A percentile compares a stretch with the other conserved stretches of the same genome.
These are phyloP conservation scores for Cantharis rufa DNA, from an alignment of 2,888 invertebrate species.

Conservation along the genomic window DNA sequence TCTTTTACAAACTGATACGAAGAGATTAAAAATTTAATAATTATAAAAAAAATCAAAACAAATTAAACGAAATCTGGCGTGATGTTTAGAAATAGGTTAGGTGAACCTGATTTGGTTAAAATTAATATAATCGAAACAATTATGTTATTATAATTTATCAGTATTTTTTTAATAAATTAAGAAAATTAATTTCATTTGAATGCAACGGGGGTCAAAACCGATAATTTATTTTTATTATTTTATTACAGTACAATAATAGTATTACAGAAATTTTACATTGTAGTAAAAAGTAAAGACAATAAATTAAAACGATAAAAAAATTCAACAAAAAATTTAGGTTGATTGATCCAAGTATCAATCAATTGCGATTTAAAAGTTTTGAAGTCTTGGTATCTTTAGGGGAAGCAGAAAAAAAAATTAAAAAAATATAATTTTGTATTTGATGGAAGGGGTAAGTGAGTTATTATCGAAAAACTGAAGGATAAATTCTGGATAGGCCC, in stretches of 20 bases:
- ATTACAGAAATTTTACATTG: not conserved
- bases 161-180: not conserved
- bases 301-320: no score
- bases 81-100: not conserved
- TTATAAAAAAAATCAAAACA: not conserved
- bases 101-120: not conserved
- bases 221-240: not conserved
- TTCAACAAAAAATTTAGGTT: no score
- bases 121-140: not conserved
- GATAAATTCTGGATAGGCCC: no score
- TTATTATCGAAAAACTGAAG: no score
- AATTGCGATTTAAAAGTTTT: not conserved
- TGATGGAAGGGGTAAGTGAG: no score
- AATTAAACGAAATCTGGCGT: not conserved
- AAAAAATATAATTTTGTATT: no score
- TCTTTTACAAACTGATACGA: not conserved
- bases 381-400: not conserved
- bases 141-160: not conserved
- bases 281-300: not conserved
- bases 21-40: not conserved
- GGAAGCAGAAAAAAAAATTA: no score
- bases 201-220: not conserved
- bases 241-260: not conserved
- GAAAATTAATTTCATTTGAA: not conserved
- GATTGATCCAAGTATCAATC: not conserved